Conservation (phyloP, 2,113 vertebrate genomes). For the Aphyosemion australe region DNA sequence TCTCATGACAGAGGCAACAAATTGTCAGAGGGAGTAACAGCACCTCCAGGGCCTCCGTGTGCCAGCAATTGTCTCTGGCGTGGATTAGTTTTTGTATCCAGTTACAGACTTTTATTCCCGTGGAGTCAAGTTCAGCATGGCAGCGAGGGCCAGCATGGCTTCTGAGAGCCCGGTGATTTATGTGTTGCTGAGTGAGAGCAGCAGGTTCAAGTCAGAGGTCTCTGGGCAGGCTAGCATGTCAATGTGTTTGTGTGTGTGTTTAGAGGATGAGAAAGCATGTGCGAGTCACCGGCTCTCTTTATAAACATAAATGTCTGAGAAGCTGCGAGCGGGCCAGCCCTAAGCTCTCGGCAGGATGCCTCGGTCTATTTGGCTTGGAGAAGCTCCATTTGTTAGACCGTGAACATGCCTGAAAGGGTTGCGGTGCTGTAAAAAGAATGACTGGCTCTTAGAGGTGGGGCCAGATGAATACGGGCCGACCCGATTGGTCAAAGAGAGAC, state of each 20-base stretch:
- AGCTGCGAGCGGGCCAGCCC: conserved; percentile 29
- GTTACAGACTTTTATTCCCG: conserved; percentile 79
- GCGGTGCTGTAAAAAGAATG: conserved; percentile 57
- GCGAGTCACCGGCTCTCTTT: conserved; percentile 42
- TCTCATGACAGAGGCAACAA: conserved; percentile 57
- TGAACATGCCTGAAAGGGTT: conserved; percentile 53
- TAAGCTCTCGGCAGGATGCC: conserved; percentile 60
- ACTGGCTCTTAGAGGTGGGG: conserved; percentile 38
- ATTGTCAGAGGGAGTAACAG: conserved; percentile 60
- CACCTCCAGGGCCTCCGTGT: conserved; percentile 62
- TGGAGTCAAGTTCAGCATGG: conserved; percentile 76
- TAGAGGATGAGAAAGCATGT: conserved; percentile 36
- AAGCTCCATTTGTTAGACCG: conserved; percentile 52
- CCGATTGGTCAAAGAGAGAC: conserved; percentile 38
- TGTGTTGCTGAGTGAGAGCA: conserved; percentile 81
- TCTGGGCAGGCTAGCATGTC: conserved; percentile 60
- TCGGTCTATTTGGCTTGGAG: conserved; percentile 62
- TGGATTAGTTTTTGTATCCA: conserved; percentile 79
- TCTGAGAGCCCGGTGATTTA: conserved; percentile 79
- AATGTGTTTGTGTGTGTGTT: conserved; percentile 53
- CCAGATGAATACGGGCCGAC: conserved; percentile 8
- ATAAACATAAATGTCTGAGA: conserved; percentile 54
- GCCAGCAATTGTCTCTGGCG: conserved; percentile 78
- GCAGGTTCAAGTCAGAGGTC: conserved; percentile 82
- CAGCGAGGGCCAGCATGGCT: conserved; percentile 68